Percentiles rank a stretch among this genome's conserved stretches.
Evolutionary conservation across 1,140 invertebrate species (phyloP).

Genomic region (Apis florea): DNA sequence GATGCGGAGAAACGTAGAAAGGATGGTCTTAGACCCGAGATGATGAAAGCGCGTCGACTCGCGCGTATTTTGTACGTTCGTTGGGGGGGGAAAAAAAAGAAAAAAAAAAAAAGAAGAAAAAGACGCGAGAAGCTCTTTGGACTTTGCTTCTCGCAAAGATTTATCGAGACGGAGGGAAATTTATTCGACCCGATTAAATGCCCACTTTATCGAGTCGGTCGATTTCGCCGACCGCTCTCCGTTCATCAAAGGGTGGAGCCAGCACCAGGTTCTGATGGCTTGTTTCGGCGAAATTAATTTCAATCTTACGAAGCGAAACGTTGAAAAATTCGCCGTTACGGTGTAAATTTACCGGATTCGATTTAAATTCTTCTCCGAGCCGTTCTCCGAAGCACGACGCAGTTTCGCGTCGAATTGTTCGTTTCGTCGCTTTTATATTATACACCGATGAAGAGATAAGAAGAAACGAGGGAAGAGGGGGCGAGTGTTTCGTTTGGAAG

Average conservation of each 20-base stretch:
- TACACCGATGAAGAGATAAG: not conserved
- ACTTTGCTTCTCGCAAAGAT: conserved; percentile 66
- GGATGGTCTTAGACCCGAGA: conserved; percentile 36
- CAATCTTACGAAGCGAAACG: conserved; percentile 21
- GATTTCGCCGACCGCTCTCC: not conserved
- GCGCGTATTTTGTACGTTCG: too few species aligned
- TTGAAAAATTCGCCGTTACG: conserved; percentile 19
- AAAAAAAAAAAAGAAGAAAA: conserved; percentile 45
- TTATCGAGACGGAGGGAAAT: conserved; percentile 67
- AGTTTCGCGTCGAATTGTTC: conserved; percentile 15
- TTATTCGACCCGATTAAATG: conserved; percentile 76
- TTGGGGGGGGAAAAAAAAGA: too few species aligned
- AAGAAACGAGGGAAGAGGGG: too few species aligned
- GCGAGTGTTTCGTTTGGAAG: not conserved
- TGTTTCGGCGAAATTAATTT: conserved; percentile 39
- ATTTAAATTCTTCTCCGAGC: conserved; percentile 34
- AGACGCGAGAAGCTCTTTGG: conserved; percentile 61
- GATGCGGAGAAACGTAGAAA: conserved; percentile 37
- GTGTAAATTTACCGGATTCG: conserved; percentile 35
- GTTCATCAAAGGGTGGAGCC: conserved; percentile 40
- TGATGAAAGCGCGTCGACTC: not conserved
- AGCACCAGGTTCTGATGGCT: not conserved
- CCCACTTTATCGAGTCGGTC: conserved; percentile 69
- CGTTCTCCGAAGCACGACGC: conserved; percentile 21
- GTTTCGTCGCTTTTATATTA: conserved; percentile 31